Percentiles rank a stretch among this genome's conserved stretches.
These are phyloP conservation scores for Pseudomugil tenellus DNA, from an alignment of 2,797 vertebrate genomes.

Conservation along the genomic window DNA sequence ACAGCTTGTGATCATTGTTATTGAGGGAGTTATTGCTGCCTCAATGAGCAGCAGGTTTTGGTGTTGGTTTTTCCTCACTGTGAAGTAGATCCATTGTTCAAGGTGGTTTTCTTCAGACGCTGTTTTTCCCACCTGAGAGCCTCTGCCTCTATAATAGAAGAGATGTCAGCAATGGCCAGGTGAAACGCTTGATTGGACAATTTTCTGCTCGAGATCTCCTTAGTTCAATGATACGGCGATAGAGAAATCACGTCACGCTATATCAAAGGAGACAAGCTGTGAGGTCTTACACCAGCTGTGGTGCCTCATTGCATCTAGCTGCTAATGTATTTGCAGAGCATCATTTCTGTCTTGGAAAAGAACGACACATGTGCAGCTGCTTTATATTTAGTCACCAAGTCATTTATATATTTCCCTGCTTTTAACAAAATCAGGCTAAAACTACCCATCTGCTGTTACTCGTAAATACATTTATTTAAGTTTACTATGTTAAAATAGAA, in stretches of 20 bases:
- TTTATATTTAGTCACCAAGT: constrained; percentile 2
- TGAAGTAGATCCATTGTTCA: constrained; percentile 62
- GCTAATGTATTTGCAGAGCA: not conserved
- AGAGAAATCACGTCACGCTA: constrained; percentile 52
- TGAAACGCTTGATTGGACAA: constrained; percentile 72
- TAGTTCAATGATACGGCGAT: constrained; percentile 69
- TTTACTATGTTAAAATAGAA: not conserved
- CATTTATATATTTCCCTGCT: not conserved
- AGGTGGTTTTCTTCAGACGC: constrained; percentile 62
- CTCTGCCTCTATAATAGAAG: constrained; percentile 54
- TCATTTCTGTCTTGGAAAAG: not conserved
- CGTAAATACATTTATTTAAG: constrained; percentile 1
- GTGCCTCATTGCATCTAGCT: constrained; percentile 25
- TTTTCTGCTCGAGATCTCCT: constrained; percentile 74
- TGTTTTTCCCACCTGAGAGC: constrained; percentile 67
- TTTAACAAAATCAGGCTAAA: not conserved
- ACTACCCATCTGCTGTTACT: not conserved
- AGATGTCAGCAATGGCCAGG: constrained; percentile 53
- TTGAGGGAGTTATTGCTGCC: constrained; percentile 65
- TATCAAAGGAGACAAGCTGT: constrained; percentile 55
- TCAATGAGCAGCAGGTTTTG: constrained; percentile 59
- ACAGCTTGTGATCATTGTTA: constrained; percentile 70
- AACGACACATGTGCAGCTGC: not conserved
- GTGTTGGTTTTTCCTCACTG: constrained; percentile 57
- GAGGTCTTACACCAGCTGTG: constrained; percentile 37